Evolutionary conservation across 2,888 invertebrate species (phyloP).

Genomic region (Apotomis turbidana): DNA sequence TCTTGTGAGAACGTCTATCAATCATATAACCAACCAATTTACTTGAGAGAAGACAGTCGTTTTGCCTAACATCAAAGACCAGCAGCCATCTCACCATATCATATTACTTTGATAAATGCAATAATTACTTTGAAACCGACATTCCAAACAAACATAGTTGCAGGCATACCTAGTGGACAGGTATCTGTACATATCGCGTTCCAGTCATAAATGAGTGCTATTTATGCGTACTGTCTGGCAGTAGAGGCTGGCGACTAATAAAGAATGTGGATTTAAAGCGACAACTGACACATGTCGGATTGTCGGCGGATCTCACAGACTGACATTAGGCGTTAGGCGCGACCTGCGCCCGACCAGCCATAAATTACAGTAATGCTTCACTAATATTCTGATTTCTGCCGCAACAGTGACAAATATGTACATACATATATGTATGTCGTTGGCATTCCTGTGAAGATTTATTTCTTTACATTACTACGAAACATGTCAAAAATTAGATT

Average conservation of each 20-base stretch:
- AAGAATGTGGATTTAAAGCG: constrained; percentile 18
- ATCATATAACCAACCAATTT: too few relatives aligned
- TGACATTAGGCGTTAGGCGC: background rate
- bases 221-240: background rate
- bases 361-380: background rate
- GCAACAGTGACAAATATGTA: too few relatives aligned
- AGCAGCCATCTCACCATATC: background rate
- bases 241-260: background rate
- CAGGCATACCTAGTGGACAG: background rate
- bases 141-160: background rate
- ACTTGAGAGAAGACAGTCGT: too few relatives aligned
- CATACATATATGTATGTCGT: too few relatives aligned
- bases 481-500: too few relatives aligned
- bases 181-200: background rate
- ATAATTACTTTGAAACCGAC: background rate
- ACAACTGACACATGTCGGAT: constrained; percentile 15
- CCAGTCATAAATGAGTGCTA: constrained; percentile 5
- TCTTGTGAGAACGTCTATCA: too few relatives aligned
- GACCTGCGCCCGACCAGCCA: background rate
- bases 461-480: too few relatives aligned
- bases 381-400: background rate
- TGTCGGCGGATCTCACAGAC: constrained; percentile 2
- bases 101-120: background rate
- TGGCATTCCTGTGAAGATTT: too few relatives aligned
- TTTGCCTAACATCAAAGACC: background rate